phyloP scores from a whole-genome alignment of 2,888 invertebrate species.

The Strigamia maritima region DNA sequence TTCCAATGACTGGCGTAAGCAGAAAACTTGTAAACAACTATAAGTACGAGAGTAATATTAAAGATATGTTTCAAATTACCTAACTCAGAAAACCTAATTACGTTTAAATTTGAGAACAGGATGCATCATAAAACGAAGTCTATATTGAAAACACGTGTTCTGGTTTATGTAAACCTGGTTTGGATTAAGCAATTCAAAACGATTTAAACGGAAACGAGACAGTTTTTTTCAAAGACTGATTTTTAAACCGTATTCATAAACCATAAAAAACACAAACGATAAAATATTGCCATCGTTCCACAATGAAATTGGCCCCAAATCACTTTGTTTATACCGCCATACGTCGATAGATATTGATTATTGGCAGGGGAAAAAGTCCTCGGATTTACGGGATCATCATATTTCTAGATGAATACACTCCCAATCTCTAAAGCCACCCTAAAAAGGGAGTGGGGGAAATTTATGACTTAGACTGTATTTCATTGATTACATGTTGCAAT shows the following conservation, averaged over 20 bases:
- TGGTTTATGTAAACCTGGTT: no score
- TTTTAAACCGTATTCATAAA: not conserved
- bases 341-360: conserved; percentile 24
- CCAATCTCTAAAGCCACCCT: conserved; percentile 25
- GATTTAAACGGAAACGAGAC: no score
- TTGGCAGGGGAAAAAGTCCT: conserved; percentile 18
- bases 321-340: conserved; percentile 14
- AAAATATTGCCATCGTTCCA: not conserved
- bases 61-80: not conserved
- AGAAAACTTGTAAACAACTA: no score
- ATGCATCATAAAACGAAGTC: not conserved
- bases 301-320: conserved; percentile 7
- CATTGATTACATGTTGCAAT: conserved; percentile 34
- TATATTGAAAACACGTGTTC: not conserved
- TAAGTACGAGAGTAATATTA: no score
- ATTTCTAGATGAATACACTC: conserved; percentile 31
- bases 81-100: not conserved
- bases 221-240: no score
- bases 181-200: no score
- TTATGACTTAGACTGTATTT: conserved; percentile 18
- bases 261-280: not conserved
- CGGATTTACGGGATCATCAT: conserved; percentile 31
- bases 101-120: not conserved
- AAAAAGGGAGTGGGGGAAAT: not conserved
- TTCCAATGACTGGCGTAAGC: not conserved